Conservation (phyloP, 2,797 vertebrate species). For the Galaxias olidus region DNA sequence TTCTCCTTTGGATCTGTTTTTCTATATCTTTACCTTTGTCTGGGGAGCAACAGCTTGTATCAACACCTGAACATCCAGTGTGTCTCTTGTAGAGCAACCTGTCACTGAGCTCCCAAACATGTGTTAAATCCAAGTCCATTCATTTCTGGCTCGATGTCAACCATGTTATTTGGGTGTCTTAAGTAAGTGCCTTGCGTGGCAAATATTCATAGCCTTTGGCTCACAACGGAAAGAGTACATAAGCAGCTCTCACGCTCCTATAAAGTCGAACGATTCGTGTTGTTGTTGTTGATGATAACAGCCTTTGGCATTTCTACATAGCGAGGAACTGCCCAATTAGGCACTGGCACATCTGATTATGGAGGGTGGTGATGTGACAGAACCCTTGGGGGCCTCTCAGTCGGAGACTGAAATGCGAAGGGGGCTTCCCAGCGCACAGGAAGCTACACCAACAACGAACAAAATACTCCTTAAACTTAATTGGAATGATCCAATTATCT, state of each 20-base stretch:
- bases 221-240: background rate
- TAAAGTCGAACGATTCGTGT: background rate
- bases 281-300: slow-evolving; percentile 13
- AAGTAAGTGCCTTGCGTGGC: background rate
- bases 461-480: background rate
- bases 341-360: slow-evolving; percentile 28
- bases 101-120: background rate
- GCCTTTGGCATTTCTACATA: slow-evolving; percentile 3
- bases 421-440: slow-evolving; percentile 1
- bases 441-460: background rate
- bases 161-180: slow-evolving; percentile 4
- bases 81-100: slow-evolving; percentile 2
- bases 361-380: slow-evolving; percentile 23
- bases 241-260: too few species aligned
- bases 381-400: slow-evolving; percentile 20
- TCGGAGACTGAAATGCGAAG: slow-evolving; percentile 5
- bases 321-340: slow-evolving; percentile 41
- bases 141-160: background rate
- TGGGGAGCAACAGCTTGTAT: background rate
- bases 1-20: background rate
- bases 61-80: slow-evolving; percentile 19
- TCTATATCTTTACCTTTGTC: background rate
- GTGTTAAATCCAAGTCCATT: background rate
- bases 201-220: background rate
- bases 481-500: background rate